Percentiles rank a stretch among this genome's conserved stretches.
Conservation (phyloP, 2,888 invertebrate genomes). For the Adelphocoris suturalis region DNA sequence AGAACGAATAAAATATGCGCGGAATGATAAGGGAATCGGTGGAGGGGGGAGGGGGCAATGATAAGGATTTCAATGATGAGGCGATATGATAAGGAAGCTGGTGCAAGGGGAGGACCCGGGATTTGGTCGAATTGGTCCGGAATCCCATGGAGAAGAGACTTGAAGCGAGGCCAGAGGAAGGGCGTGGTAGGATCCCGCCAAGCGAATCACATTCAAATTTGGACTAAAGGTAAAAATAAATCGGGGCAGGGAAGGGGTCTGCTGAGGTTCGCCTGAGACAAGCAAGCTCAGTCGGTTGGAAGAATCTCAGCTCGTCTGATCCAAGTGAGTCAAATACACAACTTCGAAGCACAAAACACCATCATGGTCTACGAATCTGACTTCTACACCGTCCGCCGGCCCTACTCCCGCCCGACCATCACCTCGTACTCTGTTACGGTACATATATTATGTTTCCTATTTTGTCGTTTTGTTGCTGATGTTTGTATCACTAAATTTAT, state of each 20-base stretch:
- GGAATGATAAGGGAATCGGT: not conserved
- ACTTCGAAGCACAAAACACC: constrained; percentile 78
- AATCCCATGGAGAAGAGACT: not conserved
- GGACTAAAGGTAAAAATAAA: constrained; percentile 55
- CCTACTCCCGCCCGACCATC: constrained; percentile 85
- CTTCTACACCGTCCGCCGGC: constrained; percentile 93
- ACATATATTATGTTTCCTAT: constrained; percentile 79
- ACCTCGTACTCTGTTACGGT: constrained; percentile 90
- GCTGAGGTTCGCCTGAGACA: constrained; percentile 10
- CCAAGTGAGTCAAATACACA: not conserved
- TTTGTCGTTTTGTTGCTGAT: not conserved
- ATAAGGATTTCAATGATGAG: no score
- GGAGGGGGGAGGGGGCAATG: not conserved
- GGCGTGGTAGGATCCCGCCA: constrained; percentile 53
- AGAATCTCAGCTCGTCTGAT: constrained; percentile 8
- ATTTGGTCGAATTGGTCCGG: not conserved
- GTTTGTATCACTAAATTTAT: not conserved
- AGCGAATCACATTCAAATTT: constrained; percentile 65
- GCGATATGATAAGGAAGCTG: not conserved
- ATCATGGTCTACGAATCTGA: constrained; percentile 94
- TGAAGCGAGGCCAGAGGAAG: constrained; percentile 45
- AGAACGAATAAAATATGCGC: not conserved
- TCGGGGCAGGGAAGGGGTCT: constrained; percentile 29
- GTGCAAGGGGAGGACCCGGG: not conserved
- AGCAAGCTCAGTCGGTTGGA: constrained; percentile 58